Conservation (phyloP, 1,140 invertebrate genomes). For the Berghia stephanieae region DNA sequence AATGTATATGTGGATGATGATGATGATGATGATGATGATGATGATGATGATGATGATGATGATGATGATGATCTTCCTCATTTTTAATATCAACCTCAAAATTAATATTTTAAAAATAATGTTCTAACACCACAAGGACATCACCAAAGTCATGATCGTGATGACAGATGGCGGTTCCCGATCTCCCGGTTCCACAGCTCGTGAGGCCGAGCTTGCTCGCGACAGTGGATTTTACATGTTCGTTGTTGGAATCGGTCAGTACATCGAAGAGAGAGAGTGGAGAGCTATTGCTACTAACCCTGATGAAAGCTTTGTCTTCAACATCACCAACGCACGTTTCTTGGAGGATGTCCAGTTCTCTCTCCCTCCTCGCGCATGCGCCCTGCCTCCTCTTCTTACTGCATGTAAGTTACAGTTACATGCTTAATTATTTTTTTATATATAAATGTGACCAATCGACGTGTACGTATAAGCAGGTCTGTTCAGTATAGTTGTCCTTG, state of each 20-base stretch:
- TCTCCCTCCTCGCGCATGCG: slow-evolving; percentile 31
- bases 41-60: too few species aligned
- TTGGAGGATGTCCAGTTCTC: slow-evolving; percentile 22
- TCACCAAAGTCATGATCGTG: slow-evolving; percentile 49
- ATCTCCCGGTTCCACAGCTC: slow-evolving; percentile 40
- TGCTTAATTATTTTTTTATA: neutral
- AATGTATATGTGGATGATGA: too few species aligned
- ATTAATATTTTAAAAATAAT: too few species aligned
- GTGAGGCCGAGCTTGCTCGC: slow-evolving; percentile 47
- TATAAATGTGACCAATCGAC: neutral
- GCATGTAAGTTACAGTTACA: too few species aligned
- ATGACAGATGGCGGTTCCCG: slow-evolving; percentile 58
- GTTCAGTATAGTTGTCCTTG: neutral
- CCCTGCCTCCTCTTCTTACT: slow-evolving; percentile 35
- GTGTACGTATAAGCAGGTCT: neutral
- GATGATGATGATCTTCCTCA: too few species aligned
- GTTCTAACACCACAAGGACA: too few species aligned
- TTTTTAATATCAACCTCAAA: too few species aligned
- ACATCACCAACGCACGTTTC: slow-evolving; percentile 36
- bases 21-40: too few species aligned
- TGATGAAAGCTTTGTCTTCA: slow-evolving; percentile 49
- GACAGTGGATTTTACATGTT: slow-evolving; percentile 52
- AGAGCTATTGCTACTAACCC: slow-evolving; percentile 55
- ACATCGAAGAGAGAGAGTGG: slow-evolving; percentile 51
- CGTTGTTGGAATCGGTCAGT: slow-evolving; percentile 57